Evolutionary conservation across 2,797 vertebrate species (phyloP).

Genomic region (Enteromius thamalakanensis): DNA sequence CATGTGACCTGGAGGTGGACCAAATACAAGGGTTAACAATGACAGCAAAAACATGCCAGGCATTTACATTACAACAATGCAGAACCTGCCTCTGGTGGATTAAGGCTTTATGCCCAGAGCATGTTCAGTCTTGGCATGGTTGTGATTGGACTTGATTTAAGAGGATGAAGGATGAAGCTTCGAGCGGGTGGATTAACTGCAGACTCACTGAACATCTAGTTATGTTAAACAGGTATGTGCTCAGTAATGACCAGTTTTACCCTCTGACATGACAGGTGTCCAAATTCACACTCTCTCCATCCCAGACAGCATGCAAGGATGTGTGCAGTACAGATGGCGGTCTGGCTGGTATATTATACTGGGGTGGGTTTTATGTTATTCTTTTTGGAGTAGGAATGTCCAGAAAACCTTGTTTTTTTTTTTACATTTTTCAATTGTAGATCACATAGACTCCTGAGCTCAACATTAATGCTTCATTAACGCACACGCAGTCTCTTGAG

Average conservation of each 20-base stretch:
- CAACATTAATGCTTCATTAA: too few species aligned
- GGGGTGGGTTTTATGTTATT: not conserved
- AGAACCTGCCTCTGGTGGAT: not conserved
- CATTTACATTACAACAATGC: not conserved
- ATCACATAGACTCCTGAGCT: too few species aligned
- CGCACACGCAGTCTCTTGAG: too few species aligned
- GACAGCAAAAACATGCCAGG: not conserved
- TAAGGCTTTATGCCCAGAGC: slow-evolving; percentile 12
- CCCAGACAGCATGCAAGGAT: not conserved
- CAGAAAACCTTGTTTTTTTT: not conserved
- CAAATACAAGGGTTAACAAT: not conserved
- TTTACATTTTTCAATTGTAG: not conserved
- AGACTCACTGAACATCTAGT: slow-evolving; percentile 20
- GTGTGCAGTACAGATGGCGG: not conserved
- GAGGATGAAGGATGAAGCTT: slow-evolving; percentile 33
- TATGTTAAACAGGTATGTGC: not conserved
- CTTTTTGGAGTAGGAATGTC: not conserved
- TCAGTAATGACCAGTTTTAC: slow-evolving; percentile 20
- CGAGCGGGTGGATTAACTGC: slow-evolving; percentile 28
- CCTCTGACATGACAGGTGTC: not conserved
- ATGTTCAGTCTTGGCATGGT: not conserved
- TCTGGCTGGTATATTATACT: not conserved
- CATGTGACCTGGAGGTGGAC: slow-evolving; percentile 81
- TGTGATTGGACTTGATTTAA: slow-evolving; percentile 30
- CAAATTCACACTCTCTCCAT: not conserved